phyloP scores from a whole-genome alignment of 2,113 vertebrate genomes.

The Oreotragus oreotragus region DNA sequence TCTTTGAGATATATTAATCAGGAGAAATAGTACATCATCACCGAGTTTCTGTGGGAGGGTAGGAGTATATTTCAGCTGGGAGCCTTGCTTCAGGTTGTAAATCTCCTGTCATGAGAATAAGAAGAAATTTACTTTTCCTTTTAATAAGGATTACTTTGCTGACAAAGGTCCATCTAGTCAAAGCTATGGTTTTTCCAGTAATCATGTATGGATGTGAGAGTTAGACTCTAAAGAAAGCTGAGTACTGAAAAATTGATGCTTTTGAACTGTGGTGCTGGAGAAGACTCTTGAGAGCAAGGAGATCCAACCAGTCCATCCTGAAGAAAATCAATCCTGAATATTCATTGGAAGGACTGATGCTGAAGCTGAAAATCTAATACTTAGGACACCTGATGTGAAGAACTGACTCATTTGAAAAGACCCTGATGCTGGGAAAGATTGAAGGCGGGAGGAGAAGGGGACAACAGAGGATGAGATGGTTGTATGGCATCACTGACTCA shows the following conservation, averaged over 20 bases:
- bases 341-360: background rate
- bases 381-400: background rate
- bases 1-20: background rate
- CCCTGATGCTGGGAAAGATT: background rate
- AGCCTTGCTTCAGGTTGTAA: background rate
- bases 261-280: background rate
- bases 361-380: background rate
- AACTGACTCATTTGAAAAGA: background rate
- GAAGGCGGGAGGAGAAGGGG: background rate
- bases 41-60: accelerated
- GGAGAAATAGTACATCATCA: background rate
- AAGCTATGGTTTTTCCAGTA: background rate
- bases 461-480: background rate
- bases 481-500: background rate
- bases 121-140: background rate
- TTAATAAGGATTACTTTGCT: background rate
- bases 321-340: background rate
- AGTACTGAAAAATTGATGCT: accelerated
- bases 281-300: background rate
- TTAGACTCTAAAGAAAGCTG: background rate
- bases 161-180: background rate
- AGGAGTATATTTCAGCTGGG: background rate
- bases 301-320: background rate
- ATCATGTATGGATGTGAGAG: background rate
- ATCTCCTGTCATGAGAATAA: background rate